Evolutionary conservation across 2,888 invertebrate species (phyloP).

Genomic region (Dexiosoma caninum): DNA sequence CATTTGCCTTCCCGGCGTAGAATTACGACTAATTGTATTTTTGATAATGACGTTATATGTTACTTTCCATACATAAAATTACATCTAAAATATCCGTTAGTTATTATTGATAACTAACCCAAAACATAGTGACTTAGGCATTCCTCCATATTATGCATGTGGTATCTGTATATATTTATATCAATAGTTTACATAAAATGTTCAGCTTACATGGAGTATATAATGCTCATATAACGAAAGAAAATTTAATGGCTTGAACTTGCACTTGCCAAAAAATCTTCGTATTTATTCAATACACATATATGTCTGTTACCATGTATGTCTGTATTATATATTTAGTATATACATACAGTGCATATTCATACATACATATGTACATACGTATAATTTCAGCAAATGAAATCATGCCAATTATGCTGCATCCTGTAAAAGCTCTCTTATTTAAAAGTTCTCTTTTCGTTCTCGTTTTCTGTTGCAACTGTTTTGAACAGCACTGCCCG

Average conservation of each 20-base stretch:
- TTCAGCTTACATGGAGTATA: conserved; percentile 25
- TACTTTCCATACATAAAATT: no score
- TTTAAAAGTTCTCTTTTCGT: neutral
- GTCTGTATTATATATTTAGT: no score
- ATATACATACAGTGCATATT: no score
- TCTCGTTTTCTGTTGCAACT: neutral
- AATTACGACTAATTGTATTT: no score
- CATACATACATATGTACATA: neutral
- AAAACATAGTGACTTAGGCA: no score
- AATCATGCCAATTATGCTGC: neutral
- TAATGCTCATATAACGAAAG: conserved; percentile 2
- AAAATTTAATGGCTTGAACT: conserved; percentile 69
- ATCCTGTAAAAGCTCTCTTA: neutral
- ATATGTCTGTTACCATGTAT: neutral
- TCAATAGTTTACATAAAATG: conserved; percentile 15
- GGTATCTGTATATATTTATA: neutral
- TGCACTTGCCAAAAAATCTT: conserved; percentile 71
- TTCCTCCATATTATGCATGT: no score
- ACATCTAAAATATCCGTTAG: no score
- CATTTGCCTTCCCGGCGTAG: no score
- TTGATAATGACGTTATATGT: no score
- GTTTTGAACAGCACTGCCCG: neutral
- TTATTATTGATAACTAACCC: no score
- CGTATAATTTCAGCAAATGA: neutral
- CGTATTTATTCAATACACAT: conserved; percentile 12